Percentiles rank a stretch among this genome's conserved stretches.
phyloP scores from a whole-genome alignment of 2,113 vertebrate species.

The Vulpes vulpes region DNA sequence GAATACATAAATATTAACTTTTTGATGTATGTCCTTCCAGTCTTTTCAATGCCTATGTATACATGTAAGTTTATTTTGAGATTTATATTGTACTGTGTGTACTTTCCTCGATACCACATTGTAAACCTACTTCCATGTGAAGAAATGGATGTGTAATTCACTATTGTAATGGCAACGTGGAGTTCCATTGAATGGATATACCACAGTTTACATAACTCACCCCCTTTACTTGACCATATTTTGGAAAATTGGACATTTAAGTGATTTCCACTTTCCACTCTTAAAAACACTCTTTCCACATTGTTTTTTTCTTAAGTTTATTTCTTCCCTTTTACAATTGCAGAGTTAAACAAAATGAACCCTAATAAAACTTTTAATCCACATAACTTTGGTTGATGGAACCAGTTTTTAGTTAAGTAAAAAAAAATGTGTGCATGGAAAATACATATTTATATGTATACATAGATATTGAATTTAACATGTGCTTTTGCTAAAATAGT shows the following conservation, averaged over 20 bases:
- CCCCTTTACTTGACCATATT: background rate
- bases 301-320: background rate
- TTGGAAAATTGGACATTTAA: background rate
- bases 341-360: conserved; percentile 20
- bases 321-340: background rate
- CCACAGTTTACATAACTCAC: background rate
- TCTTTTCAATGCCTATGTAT: background rate
- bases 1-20: background rate
- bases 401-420: background rate
- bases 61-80: background rate
- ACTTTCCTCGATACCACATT: background rate
- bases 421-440: background rate
- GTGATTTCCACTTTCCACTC: background rate
- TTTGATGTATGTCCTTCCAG: background rate
- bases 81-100: background rate
- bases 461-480: background rate
- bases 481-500: background rate
- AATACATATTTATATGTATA: background rate
- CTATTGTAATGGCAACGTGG: background rate
- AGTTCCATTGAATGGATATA: background rate
- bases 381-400: conserved; percentile 11
- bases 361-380: background rate
- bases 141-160: background rate
- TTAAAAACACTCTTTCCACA: background rate
- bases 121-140: background rate